Percentiles rank a stretch among this genome's conserved stretches.
These are phyloP conservation scores for Disparrhopalites patrizii DNA, from an alignment of 2,888 invertebrate species.

Conservation along the genomic window DNA sequence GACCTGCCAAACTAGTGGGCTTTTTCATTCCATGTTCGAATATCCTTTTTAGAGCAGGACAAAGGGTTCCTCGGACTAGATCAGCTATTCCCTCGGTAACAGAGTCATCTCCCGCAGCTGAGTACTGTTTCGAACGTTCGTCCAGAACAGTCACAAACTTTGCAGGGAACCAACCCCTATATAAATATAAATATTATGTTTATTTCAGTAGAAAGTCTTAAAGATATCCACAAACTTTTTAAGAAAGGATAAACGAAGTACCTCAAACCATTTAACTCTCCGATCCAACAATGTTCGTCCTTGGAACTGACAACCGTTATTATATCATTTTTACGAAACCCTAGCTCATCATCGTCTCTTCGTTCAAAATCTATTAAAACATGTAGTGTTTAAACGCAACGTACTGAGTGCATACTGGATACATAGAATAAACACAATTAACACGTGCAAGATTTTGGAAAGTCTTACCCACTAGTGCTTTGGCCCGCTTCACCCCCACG, in stretches of 20 bases:
- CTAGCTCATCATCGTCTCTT: constrained; percentile 96
- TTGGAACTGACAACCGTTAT: constrained; percentile 95
- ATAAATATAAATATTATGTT: too few species aligned
- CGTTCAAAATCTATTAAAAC: constrained; percentile 78
- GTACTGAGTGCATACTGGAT: background rate
- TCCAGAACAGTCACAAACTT: constrained; percentile 94
- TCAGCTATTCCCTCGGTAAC: constrained; percentile 96
- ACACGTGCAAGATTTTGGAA: background rate
- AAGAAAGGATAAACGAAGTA: constrained; percentile 44
- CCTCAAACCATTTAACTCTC: constrained; percentile 89
- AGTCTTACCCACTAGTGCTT: constrained; percentile 72
- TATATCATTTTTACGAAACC: constrained; percentile 97
- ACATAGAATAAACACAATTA: background rate
- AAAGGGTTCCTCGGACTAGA: constrained; percentile 87
- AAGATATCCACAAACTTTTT: background rate
- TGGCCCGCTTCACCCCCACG: constrained; percentile 76
- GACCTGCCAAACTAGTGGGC: constrained; percentile 66
- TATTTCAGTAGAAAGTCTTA: too few species aligned
- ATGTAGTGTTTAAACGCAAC: background rate
- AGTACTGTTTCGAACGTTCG: constrained; percentile 87
- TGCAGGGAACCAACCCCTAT: constrained; percentile 86
- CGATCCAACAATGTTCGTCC: constrained; percentile 99
- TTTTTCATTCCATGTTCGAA: constrained; percentile 91
- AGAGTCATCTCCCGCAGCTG: constrained; percentile 92
- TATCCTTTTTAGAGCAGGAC: constrained; percentile 88